phyloP scores from a whole-genome alignment of 2,888 invertebrate genomes.

The Synergus itoensis region DNA sequence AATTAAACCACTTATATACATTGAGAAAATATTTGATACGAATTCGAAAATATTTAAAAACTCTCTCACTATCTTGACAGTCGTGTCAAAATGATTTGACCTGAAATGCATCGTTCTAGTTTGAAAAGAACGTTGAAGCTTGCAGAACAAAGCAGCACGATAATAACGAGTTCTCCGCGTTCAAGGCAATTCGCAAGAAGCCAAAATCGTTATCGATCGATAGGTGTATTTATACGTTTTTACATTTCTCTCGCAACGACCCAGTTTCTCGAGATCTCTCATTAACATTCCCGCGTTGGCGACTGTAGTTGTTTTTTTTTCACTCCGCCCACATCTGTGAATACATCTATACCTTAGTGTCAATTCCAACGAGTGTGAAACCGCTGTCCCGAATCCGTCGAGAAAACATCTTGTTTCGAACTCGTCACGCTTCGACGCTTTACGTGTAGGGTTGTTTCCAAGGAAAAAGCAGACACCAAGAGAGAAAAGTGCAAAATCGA shows the following conservation, averaged over 20 bases:
- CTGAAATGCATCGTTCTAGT: constrained; percentile 13
- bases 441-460: not conserved
- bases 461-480: not conserved
- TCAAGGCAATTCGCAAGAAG: constrained; percentile 37
- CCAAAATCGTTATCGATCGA: constrained; percentile 39
- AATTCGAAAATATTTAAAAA: not conserved
- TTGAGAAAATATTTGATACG: too few species aligned
- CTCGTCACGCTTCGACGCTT: constrained; percentile 2
- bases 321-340: constrained; percentile 31
- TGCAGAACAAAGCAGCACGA: constrained; percentile 23
- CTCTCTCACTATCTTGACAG: not conserved
- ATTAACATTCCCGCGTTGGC: constrained; percentile 35
- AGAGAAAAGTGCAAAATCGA: constrained; percentile 4
- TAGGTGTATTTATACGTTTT: constrained; percentile 24
- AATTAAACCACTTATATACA: not conserved
- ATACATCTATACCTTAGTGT: constrained; percentile 4
- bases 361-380: constrained; percentile 27
- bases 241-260: constrained; percentile 32
- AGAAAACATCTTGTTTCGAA: constrained; percentile 34
- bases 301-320: constrained; percentile 39
- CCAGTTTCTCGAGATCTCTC: constrained; percentile 42
- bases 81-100: constrained; percentile 1
- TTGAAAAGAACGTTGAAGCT: not conserved
- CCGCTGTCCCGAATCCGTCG: constrained; percentile 15
- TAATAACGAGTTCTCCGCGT: constrained; percentile 25